A percentile compares a stretch with the other conserved stretches of the same genome.
These are phyloP conservation scores for Datnioides undecimradiatus DNA, from an alignment of 2,113 vertebrate species.

Conservation along the genomic window DNA sequence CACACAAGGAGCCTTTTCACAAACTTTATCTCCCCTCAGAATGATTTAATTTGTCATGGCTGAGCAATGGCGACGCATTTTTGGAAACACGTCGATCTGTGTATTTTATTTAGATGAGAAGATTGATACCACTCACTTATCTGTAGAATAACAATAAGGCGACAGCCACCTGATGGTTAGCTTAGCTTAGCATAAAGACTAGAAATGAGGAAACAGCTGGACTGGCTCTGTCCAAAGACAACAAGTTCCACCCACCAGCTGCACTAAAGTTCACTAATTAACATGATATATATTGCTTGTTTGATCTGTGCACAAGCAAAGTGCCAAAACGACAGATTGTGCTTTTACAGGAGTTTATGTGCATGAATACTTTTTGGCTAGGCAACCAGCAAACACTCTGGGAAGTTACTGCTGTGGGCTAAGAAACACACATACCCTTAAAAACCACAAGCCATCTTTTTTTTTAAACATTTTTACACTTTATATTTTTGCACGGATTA, in stretches of 20 bases:
- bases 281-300: not conserved
- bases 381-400: not conserved
- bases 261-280: not conserved
- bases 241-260: not conserved
- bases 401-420: not conserved
- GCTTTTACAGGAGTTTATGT: not conserved
- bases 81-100: not conserved
- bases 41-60: constrained; percentile 26
- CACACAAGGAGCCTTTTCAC: constrained; percentile 62
- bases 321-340: not conserved
- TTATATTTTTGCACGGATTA: not conserved
- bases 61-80: not conserved
- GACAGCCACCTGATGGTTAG: not conserved
- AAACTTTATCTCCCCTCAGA: constrained; percentile 8
- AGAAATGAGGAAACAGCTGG: not conserved
- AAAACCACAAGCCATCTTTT: not conserved
- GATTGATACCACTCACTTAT: not conserved
- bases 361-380: not conserved
- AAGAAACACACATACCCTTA: not conserved
- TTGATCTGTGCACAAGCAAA: not conserved
- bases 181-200: constrained; percentile 1
- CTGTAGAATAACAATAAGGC: not conserved
- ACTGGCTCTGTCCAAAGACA: not conserved
- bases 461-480: not conserved
- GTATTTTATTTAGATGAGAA: not conserved